phyloP scores from a whole-genome alignment of 2,888 invertebrate species.

The Hartigia nigra region DNA sequence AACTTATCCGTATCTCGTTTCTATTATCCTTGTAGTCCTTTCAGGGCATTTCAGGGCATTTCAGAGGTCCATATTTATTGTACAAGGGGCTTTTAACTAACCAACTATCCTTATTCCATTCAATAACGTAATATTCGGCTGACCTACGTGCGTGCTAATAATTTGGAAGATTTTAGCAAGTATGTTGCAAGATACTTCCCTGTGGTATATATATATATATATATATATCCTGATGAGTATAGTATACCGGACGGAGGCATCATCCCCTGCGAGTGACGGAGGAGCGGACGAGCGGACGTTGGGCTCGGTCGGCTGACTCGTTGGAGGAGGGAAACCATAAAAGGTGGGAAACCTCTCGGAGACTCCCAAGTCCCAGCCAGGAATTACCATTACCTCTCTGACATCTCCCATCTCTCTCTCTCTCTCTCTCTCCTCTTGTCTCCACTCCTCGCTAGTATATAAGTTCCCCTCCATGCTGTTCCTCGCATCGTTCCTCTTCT shows the following conservation, averaged over 20 bases:
- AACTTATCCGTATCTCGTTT: neutral
- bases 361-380: conserved; percentile 58
- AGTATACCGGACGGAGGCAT: conserved; percentile 3
- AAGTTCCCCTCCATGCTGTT: neutral
- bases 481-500: neutral
- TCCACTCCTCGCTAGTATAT: conserved; percentile 23
- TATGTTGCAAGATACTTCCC: conserved; percentile 1
- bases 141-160: neutral
- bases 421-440: conserved; percentile 28
- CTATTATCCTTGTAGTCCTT: neutral
- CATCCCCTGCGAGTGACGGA: conserved; percentile 15
- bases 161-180: neutral
- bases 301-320: conserved; percentile 26
- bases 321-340: conserved; percentile 63
- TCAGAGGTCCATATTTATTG: neutral
- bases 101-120: neutral
- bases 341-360: conserved; percentile 65
- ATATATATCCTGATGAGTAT: neutral
- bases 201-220: neutral
- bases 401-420: conserved; percentile 51
- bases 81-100: neutral
- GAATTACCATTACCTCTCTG: conserved; percentile 60
- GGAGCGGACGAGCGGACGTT: conserved; percentile 27
- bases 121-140: neutral
- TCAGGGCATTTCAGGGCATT: no score